Conservation (phyloP, 2,797 vertebrate genomes). For the Parauchenoglanis punctatus region DNA sequence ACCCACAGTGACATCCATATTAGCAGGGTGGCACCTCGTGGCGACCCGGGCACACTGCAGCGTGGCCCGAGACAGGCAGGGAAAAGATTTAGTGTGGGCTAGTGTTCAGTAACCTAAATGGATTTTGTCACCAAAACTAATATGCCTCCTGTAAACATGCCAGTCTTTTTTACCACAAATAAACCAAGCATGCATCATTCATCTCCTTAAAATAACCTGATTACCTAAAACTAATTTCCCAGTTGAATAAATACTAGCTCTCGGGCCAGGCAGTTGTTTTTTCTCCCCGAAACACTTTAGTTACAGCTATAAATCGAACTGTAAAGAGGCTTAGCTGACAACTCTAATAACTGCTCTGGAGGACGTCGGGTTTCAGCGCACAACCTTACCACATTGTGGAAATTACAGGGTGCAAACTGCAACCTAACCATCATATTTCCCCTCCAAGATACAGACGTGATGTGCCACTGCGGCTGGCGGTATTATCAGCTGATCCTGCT, state of each 20-base stretch:
- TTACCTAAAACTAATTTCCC: conserved; percentile 15
- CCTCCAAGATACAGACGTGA: conserved; percentile 34
- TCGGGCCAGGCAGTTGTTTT: not conserved
- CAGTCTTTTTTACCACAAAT: conserved; percentile 8
- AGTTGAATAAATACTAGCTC: conserved; percentile 30
- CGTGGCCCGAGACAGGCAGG: not conserved
- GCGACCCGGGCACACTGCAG: conserved; percentile 38
- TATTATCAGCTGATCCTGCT: conserved; percentile 53
- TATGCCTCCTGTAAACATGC: conserved; percentile 22
- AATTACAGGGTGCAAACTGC: conserved; percentile 54
- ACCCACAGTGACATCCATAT: conserved; percentile 23
- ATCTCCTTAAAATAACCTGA: conserved; percentile 36
- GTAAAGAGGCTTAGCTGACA: conserved; percentile 50
- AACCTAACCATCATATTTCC: conserved; percentile 48
- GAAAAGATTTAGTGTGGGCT: conserved; percentile 4
- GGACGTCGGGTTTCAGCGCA: conserved; percentile 44
- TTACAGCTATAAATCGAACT: conserved; percentile 46
- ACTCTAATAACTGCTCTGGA: conserved; percentile 51
- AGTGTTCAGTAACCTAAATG: conserved; percentile 13
- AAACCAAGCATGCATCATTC: conserved; percentile 44
- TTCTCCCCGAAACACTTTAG: conserved; percentile 19
- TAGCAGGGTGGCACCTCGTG: conserved; percentile 36
- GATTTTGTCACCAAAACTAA: conserved; percentile 20
- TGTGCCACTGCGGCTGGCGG: conserved; percentile 36
- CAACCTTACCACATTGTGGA: conserved; percentile 35